Evolutionary conservation across 2,797 vertebrate genomes (phyloP).

Genomic region (Pseudocheirus occidentalis): DNA sequence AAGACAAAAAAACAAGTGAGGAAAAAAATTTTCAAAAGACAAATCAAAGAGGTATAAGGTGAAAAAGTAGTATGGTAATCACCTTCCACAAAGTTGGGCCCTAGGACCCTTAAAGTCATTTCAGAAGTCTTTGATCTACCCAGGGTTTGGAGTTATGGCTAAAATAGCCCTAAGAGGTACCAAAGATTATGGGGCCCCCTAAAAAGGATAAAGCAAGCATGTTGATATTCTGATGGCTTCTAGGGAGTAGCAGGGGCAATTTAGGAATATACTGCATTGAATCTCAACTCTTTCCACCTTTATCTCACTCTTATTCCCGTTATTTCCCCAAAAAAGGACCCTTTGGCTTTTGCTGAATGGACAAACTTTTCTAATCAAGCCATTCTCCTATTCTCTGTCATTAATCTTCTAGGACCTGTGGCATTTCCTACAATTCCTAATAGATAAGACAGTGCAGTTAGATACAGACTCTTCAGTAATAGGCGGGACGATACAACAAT

Average conservation of each 20-base stretch:
- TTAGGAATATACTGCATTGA: background rate
- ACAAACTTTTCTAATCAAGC: background rate
- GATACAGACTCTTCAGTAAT: background rate
- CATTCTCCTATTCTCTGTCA: background rate
- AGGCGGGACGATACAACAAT: background rate
- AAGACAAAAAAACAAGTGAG: background rate
- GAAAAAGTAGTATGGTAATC: background rate
- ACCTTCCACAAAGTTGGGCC: background rate
- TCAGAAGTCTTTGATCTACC: background rate
- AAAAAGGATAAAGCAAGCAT: background rate
- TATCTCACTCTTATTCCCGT: background rate
- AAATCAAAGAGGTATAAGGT: background rate
- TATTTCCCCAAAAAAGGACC: background rate
- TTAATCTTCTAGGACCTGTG: background rate
- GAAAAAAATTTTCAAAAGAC: background rate
- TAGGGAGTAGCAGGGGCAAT: background rate
- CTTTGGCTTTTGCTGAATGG: background rate
- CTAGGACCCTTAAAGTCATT: background rate
- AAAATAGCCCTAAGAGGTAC: background rate
- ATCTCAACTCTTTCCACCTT: background rate
- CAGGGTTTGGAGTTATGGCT: background rate
- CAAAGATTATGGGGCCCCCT: conserved; percentile 21
- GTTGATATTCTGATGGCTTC: background rate
- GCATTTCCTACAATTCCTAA: background rate
- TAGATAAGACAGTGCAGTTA: background rate